phyloP scores from a whole-genome alignment of 2,888 invertebrate species.

The Archips xylosteana region DNA sequence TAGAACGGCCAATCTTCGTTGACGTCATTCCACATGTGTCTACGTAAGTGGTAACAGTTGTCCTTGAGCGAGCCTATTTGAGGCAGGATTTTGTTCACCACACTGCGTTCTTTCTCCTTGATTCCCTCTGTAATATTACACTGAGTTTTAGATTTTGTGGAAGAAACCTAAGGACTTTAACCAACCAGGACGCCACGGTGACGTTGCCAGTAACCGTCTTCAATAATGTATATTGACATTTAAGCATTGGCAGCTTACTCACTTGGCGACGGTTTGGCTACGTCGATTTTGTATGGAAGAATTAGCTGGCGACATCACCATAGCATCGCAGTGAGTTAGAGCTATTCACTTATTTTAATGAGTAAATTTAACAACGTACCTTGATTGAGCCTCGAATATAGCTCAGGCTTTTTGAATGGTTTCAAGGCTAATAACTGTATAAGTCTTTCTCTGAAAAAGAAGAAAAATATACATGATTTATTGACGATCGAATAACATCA shows the following conservation, averaged over 20 bases:
- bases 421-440: constrained; percentile 97
- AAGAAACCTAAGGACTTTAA: not conserved
- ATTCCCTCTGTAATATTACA: constrained; percentile 91
- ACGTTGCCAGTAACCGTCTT: no score
- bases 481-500: not conserved
- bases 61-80: constrained; percentile 93
- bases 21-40: constrained; percentile 96
- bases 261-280: no score
- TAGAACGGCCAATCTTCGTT: constrained; percentile 98
- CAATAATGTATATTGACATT: no score
- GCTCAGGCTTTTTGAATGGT: constrained; percentile 97
- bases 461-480: constrained; percentile 54
- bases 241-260: no score
- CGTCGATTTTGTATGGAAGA: no score
- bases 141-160: constrained; percentile 46
- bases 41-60: constrained; percentile 95
- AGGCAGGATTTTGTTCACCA: constrained; percentile 91
- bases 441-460: constrained; percentile 93
- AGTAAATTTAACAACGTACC: constrained; percentile 84
- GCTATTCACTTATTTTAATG: not conserved
- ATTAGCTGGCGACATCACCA: no score
- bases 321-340: no score
- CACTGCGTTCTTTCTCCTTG: constrained; percentile 92
- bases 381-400: constrained; percentile 92
- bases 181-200: no score